These are phyloP conservation scores for Adelphocoris suturalis DNA, from an alignment of 2,888 invertebrate genomes.

Conservation along the genomic window DNA sequence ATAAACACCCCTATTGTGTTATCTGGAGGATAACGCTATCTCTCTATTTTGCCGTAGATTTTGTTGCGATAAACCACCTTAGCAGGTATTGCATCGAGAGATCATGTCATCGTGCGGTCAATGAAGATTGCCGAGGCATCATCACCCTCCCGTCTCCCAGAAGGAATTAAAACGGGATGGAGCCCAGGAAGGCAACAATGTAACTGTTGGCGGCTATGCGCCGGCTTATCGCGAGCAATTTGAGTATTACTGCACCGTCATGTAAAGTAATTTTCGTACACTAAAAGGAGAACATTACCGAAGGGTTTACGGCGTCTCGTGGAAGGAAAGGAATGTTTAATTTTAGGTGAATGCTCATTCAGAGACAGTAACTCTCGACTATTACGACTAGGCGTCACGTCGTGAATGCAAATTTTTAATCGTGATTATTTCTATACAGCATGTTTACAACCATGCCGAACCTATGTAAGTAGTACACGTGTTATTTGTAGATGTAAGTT, in stretches of 20 bases:
- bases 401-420: no score
- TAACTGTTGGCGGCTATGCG: background rate
- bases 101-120: no score
- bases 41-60: no score
- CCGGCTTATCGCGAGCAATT: background rate
- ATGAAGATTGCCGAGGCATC: background rate
- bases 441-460: no score
- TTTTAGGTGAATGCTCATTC: constrained; percentile 7
- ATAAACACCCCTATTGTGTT: no score
- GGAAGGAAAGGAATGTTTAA: constrained; percentile 10
- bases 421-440: no score
- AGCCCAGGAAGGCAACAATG: background rate
- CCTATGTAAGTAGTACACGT: no score
- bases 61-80: no score
- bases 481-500: no score
- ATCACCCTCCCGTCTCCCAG: background rate
- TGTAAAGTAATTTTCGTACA: constrained; percentile 25
- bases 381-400: background rate
- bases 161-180: background rate
- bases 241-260: constrained; percentile 4
- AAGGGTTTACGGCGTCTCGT: constrained; percentile 13
- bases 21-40: no score
- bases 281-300: constrained; percentile 13
- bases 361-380: background rate
- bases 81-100: no score